Percentiles rank a stretch among this genome's conserved stretches.
Evolutionary conservation across 2,113 vertebrate genomes (phyloP).

Genomic region (Takifugu flavidus): DNA sequence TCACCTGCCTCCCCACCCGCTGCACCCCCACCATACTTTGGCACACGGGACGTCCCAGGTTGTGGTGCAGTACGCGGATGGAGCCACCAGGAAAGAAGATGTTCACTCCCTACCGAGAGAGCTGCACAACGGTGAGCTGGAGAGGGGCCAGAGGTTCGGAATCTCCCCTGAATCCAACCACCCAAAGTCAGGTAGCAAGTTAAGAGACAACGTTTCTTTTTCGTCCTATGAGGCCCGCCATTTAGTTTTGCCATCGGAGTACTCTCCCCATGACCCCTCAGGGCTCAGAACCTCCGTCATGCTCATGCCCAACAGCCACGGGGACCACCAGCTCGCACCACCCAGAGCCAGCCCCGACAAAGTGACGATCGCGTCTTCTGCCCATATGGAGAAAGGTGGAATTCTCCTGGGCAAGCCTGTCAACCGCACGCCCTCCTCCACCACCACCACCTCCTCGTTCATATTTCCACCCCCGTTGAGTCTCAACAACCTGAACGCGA

Average conservation of each 20-base stretch:
- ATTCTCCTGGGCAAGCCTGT: constrained; percentile 84
- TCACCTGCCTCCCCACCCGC: constrained; percentile 76
- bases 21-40: constrained; percentile 85
- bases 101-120: constrained; percentile 77
- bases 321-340: constrained; percentile 66
- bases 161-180: constrained; percentile 53
- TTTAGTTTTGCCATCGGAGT: constrained; percentile 84
- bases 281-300: constrained; percentile 86
- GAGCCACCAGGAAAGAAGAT: constrained; percentile 80
- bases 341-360: constrained; percentile 78
- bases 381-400: constrained; percentile 77
- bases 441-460: constrained; percentile 78
- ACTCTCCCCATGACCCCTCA: constrained; percentile 78
- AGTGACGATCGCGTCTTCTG: constrained; percentile 73
- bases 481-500: constrained; percentile 80
- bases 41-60: constrained; percentile 85
- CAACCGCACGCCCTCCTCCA: constrained; percentile 71
- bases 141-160: constrained; percentile 79
- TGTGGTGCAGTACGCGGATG: constrained; percentile 85
- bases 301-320: constrained; percentile 89
- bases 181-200: constrained; percentile 65
- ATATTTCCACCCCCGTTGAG: constrained; percentile 78
- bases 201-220: constrained; percentile 47
- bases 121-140: constrained; percentile 89
- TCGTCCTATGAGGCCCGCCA: constrained; percentile 86